Evolutionary conservation across 1,140 invertebrate species (phyloP).

Genomic region (Panagrolaimus sp.): DNA sequence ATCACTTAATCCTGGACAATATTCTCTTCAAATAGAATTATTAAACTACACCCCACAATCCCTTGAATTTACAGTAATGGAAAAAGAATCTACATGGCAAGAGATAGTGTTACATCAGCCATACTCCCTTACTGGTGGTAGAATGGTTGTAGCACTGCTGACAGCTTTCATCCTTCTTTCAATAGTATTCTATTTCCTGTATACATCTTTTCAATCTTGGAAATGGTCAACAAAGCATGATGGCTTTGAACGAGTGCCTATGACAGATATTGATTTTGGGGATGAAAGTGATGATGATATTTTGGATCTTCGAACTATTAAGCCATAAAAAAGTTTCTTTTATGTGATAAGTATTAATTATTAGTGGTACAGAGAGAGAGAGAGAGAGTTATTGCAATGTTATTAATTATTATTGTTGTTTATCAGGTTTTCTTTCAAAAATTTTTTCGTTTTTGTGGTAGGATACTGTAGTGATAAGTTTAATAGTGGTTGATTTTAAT

Average conservation of each 20-base stretch:
- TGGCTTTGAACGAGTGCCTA: conserved; percentile 46
- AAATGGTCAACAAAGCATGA: background rate
- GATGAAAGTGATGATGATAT: conserved; percentile 29
- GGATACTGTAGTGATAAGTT: no score
- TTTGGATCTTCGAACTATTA: conserved; percentile 25
- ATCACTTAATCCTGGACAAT: conserved; percentile 35
- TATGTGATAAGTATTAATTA: no score
- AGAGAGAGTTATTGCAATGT: no score
- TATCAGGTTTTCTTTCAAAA: no score
- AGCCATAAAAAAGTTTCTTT: conserved; percentile 21
- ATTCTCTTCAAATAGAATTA: conserved; percentile 25
- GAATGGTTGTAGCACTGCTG: background rate
- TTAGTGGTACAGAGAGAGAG: no score
- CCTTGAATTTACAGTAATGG: conserved; percentile 8
- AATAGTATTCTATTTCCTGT: conserved; percentile 24
- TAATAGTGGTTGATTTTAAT: no score
- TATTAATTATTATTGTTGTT: no score
- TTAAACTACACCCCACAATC: conserved; percentile 8
- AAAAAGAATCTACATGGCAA: conserved; percentile 18
- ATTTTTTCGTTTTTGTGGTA: no score
- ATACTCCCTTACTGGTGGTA: background rate
- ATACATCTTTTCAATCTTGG: conserved; percentile 15
- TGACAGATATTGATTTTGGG: conserved; percentile 34
- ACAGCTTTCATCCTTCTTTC: background rate
- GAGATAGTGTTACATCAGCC: background rate